Base-by-base conservation (phyloP, 2,888 invertebrate genomes). In the Parapristionchus giblindavisi region DNA sequence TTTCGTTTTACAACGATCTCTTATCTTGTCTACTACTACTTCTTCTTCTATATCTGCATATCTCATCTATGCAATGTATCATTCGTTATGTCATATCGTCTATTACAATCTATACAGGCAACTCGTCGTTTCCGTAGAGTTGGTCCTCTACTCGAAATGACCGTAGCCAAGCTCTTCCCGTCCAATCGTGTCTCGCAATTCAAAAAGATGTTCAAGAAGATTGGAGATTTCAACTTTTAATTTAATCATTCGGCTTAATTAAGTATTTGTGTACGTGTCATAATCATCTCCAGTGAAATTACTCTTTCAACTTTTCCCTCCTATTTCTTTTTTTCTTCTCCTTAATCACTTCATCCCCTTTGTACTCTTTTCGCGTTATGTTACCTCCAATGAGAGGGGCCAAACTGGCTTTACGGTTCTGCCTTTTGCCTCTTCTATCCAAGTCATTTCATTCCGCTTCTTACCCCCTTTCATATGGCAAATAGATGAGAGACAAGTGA, bases 171-270 rank as follows among this genome's bases (percentile, higher is more conserved):
- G 76, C 75, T 87, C 32, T 86, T 85, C 75, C 71, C 82, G 73
- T 78, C 83, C 56, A 85, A 86, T 76, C 79, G 80, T 61, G 81
- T 81, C 1, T 84, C 84, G 5, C 87, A 87, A 68, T 87, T 87
- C 81, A 87, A 87, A 77, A 87, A 87, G 65, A 87, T 87, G 87
- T 87, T 87, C 81, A 81, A 83, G 61, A 87, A 87, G 70, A 72
- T 85, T 24, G 73, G 78, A 54, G 84, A 82, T 48, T 85, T 85
- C 71, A 81, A 78, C n/a, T 82, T 80, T 56, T 83, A 73, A 79
- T n/a, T 24, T 54, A 6, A 6, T 54, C n/a, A 6, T 54, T n/a
- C n/a, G n/a, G 6, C 54, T 14, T 54, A 8, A 6, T 54, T 24
- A n/a, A 54, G 38, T 68, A 34, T 14, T 36, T 36, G 52, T n/a